Percentiles rank a stretch among this genome's conserved stretches.
Conservation (phyloP, 2,888 invertebrate genomes). For the Electrophaes corylata region DNA sequence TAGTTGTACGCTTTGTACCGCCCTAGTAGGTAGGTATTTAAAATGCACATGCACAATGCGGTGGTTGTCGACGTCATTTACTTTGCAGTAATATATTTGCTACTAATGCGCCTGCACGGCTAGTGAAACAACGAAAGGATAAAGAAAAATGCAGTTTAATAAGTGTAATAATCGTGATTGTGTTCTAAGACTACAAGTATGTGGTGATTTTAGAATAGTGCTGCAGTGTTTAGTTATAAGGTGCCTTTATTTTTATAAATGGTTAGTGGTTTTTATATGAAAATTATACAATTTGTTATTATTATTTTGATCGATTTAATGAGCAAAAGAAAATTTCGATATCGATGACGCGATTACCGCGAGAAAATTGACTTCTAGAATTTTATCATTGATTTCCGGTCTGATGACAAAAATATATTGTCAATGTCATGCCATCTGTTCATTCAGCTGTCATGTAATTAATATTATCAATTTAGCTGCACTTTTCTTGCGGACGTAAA, state of each 20-base stretch:
- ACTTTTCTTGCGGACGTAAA: neutral
- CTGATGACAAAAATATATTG: conserved; percentile 10
- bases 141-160: conserved; percentile 72
- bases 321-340: too few species aligned
- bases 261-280: conserved; percentile 42
- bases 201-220: conserved; percentile 45
- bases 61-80: conserved; percentile 80
- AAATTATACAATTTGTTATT: too few species aligned
- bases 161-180: conserved; percentile 60
- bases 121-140: conserved; percentile 68
- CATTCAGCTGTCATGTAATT: conserved; percentile 1
- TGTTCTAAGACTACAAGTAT: conserved; percentile 48
- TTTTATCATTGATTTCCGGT: conserved; percentile 14
- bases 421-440: conserved; percentile 18
- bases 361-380: neutral
- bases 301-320: too few species aligned
- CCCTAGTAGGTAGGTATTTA: conserved; percentile 79
- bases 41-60: conserved; percentile 81
- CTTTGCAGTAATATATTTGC: conserved; percentile 82
- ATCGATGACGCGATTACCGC: neutral
- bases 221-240: conserved; percentile 36
- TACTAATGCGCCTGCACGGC: conserved; percentile 79
- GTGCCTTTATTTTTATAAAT: conserved; percentile 42
- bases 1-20: conserved; percentile 69
- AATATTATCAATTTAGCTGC: neutral